phyloP scores from a whole-genome alignment of 2,888 invertebrate species.

The Eretmocerus hayati region DNA sequence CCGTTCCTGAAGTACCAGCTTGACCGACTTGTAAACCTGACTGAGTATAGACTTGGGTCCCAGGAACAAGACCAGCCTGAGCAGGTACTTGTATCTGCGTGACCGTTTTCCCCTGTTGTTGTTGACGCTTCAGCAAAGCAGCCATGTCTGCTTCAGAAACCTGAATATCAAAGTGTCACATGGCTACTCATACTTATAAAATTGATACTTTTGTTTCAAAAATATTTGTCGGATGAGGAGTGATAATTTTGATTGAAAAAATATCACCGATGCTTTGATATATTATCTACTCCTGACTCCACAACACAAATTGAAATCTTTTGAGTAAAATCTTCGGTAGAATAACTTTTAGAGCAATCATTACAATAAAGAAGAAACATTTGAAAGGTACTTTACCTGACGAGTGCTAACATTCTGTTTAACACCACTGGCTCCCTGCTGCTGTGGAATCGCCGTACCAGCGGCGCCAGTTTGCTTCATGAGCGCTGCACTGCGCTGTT shows the following conservation, averaged over 20 bases:
- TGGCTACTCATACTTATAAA: constrained; percentile 1
- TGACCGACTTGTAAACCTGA: constrained; percentile 49
- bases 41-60: constrained; percentile 56
- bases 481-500: constrained; percentile 37
- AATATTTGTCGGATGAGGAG: no score
- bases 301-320: neutral
- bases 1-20: constrained; percentile 45
- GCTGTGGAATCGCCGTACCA: constrained; percentile 23
- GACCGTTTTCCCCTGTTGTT: constrained; percentile 42
- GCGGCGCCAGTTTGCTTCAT: constrained; percentile 33
- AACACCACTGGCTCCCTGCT: constrained; percentile 4
- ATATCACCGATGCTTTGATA: neutral
- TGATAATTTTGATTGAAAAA: no score
- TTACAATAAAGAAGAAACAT: no score
- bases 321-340: no score
- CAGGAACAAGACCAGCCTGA: constrained; percentile 43
- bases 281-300: neutral
- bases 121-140: constrained; percentile 53
- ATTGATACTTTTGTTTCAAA: neutral
- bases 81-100: constrained; percentile 43
- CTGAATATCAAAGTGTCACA: constrained; percentile 22
- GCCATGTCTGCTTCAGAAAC: constrained; percentile 56
- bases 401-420: constrained; percentile 17
- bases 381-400: constrained; percentile 7
- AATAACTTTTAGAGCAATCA: no score